These are phyloP conservation scores for Schizopygopsis pylzovi DNA, from an alignment of 2,797 vertebrate species.

Conservation along the genomic window DNA sequence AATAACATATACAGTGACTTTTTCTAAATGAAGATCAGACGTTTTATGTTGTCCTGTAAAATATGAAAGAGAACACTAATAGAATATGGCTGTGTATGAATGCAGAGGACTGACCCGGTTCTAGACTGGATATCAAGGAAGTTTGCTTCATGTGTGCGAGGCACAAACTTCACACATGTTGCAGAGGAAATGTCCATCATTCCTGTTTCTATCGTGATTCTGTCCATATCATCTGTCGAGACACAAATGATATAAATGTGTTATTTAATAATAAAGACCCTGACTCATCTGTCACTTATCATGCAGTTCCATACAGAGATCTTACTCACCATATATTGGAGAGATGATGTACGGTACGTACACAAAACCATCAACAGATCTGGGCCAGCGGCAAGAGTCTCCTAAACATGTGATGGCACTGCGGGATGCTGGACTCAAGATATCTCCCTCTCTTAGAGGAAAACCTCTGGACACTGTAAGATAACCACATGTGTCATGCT, in stretches of 20 bases:
- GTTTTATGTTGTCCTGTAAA: background rate
- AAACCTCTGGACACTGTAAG: slow-evolving; percentile 52
- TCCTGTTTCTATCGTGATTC: slow-evolving; percentile 80
- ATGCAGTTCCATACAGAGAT: background rate
- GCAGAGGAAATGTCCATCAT: slow-evolving; percentile 79
- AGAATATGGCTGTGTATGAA: background rate
- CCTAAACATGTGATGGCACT: slow-evolving; percentile 81
- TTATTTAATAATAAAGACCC: background rate
- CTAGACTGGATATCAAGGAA: slow-evolving; percentile 78
- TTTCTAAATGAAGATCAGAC: background rate
- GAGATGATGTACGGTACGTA: slow-evolving; percentile 83
- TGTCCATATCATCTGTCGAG: slow-evolving; percentile 77
- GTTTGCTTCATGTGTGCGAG: slow-evolving; percentile 75
- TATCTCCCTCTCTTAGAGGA: slow-evolving; percentile 81
- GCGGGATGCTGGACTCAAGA: slow-evolving; percentile 71
- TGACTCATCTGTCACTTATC: background rate
- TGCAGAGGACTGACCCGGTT: slow-evolving; percentile 73
- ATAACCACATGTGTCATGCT: background rate
- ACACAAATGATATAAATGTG: background rate
- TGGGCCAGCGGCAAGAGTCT: slow-evolving; percentile 83
- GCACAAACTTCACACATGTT: slow-evolving; percentile 80
- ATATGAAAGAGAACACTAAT: background rate
- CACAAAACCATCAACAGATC: slow-evolving; percentile 83
- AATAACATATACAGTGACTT: background rate
- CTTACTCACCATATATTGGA: slow-evolving; percentile 78